phyloP scores from a whole-genome alignment of 2,797 vertebrate species.

The Sarcophilus harrisii region DNA sequence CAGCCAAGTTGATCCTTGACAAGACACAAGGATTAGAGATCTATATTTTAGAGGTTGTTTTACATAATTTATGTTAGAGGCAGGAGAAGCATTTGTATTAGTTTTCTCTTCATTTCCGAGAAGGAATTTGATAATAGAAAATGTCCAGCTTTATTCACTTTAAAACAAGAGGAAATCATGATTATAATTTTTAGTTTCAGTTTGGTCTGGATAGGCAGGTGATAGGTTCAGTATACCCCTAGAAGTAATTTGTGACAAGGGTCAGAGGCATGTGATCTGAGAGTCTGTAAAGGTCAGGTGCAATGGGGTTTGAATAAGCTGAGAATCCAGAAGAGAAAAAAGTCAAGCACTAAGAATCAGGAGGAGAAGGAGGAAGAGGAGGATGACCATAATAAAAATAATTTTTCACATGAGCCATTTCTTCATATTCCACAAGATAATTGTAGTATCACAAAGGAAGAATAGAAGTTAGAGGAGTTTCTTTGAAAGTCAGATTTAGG shows the following conservation, averaged over 20 bases:
- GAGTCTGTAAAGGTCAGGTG: neutral
- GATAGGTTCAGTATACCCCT: fast-evolving
- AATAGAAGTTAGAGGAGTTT: neutral
- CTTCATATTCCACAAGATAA: neutral
- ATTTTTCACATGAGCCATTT: neutral
- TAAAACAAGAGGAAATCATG: constrained; percentile 14
- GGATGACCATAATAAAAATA: neutral
- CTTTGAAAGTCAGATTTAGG: neutral
- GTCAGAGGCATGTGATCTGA: neutral
- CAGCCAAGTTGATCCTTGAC: neutral
- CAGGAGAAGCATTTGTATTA: neutral
- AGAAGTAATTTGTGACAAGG: neutral
- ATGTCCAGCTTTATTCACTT: constrained; percentile 6
- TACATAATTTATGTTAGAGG: neutral
- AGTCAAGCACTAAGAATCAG: neutral
- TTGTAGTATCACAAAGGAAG: neutral
- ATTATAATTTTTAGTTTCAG: neutral
- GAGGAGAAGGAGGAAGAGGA: neutral
- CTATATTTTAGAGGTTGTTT: neutral
- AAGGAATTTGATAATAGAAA: neutral
- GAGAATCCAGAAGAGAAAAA: neutral
- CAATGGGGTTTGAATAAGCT: neutral
- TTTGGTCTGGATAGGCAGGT: neutral
- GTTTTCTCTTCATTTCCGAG: neutral
- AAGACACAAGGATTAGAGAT: neutral